phyloP scores from a whole-genome alignment of 2,113 vertebrate species.

The Etia nguti region DNA sequence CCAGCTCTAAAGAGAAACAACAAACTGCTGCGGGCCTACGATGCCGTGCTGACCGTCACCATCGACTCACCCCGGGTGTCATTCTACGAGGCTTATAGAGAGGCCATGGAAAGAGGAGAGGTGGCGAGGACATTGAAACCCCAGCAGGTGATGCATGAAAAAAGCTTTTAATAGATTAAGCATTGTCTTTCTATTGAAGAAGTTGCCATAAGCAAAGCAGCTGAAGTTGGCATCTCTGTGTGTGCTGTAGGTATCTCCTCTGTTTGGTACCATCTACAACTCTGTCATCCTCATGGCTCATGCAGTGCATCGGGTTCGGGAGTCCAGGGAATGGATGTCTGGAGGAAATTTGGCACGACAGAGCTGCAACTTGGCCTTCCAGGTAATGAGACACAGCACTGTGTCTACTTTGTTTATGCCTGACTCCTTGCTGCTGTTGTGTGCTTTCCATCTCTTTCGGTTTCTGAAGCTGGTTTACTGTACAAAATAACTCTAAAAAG shows the following conservation, averaged over 20 bases:
- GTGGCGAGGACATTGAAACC: conserved; percentile 57
- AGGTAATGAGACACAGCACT: conserved; percentile 15
- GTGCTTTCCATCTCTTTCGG: accelerated
- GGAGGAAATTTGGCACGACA: conserved; percentile 72
- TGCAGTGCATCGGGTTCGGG: conserved; percentile 58
- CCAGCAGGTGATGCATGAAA: conserved; percentile 55
- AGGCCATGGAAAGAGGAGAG: conserved; percentile 65
- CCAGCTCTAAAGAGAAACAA: conserved; percentile 58
- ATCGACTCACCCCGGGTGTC: conserved; percentile 64
- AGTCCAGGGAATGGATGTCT: conserved; percentile 69
- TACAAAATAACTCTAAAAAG: not conserved
- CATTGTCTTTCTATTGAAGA: not conserved
- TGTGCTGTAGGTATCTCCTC: conserved; percentile 80
- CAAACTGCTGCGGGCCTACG: conserved; percentile 74
- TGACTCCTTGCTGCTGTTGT: not conserved
- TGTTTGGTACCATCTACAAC: conserved; percentile 91
- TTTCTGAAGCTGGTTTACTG: not conserved
- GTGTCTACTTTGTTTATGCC: not conserved
- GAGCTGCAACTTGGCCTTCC: conserved; percentile 49
- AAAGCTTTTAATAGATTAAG: not conserved
- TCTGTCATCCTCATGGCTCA: conserved; percentile 78
- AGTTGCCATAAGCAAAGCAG: not conserved
- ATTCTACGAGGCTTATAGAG: conserved; percentile 70
- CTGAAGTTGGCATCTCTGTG: not conserved
- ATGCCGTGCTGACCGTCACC: conserved; percentile 75